Conservation (phyloP, 2,113 vertebrate species). For the Periophthalmus modestus region DNA sequence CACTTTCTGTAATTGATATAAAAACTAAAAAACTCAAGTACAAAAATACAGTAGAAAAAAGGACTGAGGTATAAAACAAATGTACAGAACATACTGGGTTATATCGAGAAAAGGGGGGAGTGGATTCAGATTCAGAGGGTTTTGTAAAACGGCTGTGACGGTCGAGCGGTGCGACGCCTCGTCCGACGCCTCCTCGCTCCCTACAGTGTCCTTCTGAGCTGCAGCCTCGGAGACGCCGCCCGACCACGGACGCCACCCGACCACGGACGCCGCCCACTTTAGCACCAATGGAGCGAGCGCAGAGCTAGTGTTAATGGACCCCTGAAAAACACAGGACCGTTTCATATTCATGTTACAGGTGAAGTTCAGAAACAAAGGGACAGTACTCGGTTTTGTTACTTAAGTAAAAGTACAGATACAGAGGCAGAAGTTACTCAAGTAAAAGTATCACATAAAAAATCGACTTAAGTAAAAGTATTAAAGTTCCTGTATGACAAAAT, state of each 20-base stretch:
- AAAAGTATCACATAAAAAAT: too few species aligned
- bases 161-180: conserved; percentile 32
- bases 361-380: too few species aligned
- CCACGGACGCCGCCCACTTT: conserved; percentile 31
- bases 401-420: too few species aligned
- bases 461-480: too few species aligned
- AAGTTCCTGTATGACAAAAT: background rate
- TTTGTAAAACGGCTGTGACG: conserved; percentile 49
- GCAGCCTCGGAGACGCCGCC: background rate
- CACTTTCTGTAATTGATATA: conserved; percentile 39
- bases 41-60: conserved; percentile 80
- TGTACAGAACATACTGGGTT: conserved; percentile 77
- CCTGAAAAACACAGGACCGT: too few species aligned
- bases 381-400: too few species aligned
- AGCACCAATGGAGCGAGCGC: conserved; percentile 68
- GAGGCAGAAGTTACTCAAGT: too few species aligned
- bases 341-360: too few species aligned
- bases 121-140: conserved; percentile 17
- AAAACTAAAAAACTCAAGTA: conserved; percentile 47
- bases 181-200: conserved; percentile 31
- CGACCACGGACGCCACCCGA: conserved; percentile 20
- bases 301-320: conserved; percentile 61
- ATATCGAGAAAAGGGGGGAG: conserved; percentile 45
- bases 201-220: conserved; percentile 25
- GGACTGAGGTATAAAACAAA: conserved; percentile 95